Evolutionary conservation across 2,797 vertebrate genomes (phyloP).

Genomic region (Amazona ochrocephala): DNA sequence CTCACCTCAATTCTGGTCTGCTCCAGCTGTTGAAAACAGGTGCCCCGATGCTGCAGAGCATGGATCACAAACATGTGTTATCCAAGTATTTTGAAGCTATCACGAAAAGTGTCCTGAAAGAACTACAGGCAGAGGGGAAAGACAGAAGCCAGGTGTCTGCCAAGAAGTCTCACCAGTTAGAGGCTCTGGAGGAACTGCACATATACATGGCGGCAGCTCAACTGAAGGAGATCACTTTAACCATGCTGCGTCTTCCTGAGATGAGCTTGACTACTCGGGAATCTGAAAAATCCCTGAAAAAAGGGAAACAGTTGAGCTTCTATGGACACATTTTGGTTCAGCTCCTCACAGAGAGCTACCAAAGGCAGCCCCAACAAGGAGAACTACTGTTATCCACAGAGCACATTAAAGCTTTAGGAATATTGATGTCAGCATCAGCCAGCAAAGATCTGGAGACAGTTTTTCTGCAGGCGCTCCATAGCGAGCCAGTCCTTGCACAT

Average conservation of each 20-base stretch:
- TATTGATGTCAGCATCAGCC: conserved; percentile 80
- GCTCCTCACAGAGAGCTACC: conserved; percentile 79
- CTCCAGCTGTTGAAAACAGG: conserved; percentile 79
- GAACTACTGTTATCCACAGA: conserved; percentile 76
- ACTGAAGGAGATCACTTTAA: conserved; percentile 81
- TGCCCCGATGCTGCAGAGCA: conserved; percentile 71
- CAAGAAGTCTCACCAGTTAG: conserved; percentile 76
- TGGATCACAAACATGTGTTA: conserved; percentile 72
- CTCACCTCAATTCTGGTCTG: conserved; percentile 77
- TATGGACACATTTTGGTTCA: conserved; percentile 83
- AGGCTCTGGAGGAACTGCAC: conserved; percentile 82
- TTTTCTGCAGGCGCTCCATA: conserved; percentile 80
- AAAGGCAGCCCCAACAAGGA: conserved; percentile 37
- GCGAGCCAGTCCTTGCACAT: conserved; percentile 78
- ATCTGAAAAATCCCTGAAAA: not conserved
- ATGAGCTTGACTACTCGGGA: conserved; percentile 69
- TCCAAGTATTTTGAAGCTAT: conserved; percentile 78
- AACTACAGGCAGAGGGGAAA: conserved; percentile 67
- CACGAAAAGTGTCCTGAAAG: conserved; percentile 78
- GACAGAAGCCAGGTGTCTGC: not conserved
- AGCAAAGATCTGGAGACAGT: conserved; percentile 80
- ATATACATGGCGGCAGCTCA: conserved; percentile 76
- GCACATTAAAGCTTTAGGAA: conserved; percentile 82
- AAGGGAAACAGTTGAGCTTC: conserved; percentile 74
- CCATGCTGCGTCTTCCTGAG: conserved; percentile 84